Base-by-base conservation (phyloP, 2,113 vertebrate genomes). In the Fregetta grallaria region DNA sequence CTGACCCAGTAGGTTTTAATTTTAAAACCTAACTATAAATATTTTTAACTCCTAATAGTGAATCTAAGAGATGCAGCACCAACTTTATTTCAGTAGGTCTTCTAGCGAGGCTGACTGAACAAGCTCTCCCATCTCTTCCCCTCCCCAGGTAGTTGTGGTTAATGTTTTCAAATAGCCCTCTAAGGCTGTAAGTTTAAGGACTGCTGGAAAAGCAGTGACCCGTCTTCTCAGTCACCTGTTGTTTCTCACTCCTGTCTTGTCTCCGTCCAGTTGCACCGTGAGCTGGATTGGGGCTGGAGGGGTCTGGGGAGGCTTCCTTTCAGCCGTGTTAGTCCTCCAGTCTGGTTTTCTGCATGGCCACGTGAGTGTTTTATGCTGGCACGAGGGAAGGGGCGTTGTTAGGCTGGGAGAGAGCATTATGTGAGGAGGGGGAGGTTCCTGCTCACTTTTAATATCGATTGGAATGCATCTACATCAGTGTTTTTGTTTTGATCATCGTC, bases 241-340 rank as follows among this genome's bases (percentile, higher is more conserved):
- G 42, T 71, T 68, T 75, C 29, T 88, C 25, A 22, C 10, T 79
- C 19, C 27, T 86, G 14, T 67, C 38, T 77, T 47, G 38, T 62
- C 13, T 78, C 40, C 15, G 5, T 36, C 23, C 36, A 59, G 32
- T 55, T 87, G 40, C 23, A 30, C 3, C 1, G 1, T 72, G 29
- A 56, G 47, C 44, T 75, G 26, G 12, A 50, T 2, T 49, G 30
- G 34, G 53, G 11, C 49, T 5, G 62, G 1, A 55, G 20, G 7
- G 3, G 7, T 53, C 34, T 84, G 23, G 18, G 18, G 26, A 50
- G 20, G 40, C 13, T 90, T 80, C 20, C 11, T 21, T 85, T 88
- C 44, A 65, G 20, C 23, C 13, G 12, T 7, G 0, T 20, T 27
- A 13, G 68, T 15, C 40, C 15, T 44, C 1, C 2, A 14, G 10